Evolutionary conservation across 2,797 vertebrate species (phyloP).

Genomic region (Gadopsis bispinosus): DNA sequence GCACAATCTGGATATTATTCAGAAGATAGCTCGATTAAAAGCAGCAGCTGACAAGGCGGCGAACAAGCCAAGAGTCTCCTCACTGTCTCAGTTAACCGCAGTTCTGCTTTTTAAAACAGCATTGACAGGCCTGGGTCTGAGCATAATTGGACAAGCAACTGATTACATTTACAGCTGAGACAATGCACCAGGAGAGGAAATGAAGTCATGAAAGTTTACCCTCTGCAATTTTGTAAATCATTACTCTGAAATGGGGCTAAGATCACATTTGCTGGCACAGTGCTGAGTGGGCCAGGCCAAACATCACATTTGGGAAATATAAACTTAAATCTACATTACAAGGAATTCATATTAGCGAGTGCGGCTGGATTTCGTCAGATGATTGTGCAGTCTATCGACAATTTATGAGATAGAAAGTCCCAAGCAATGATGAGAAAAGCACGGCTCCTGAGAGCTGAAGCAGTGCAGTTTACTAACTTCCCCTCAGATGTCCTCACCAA

Average conservation of each 20-base stretch:
- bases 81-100: constrained; percentile 60
- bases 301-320: constrained; percentile 75
- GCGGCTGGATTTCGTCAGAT: constrained; percentile 66
- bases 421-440: constrained; percentile 64
- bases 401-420: constrained; percentile 66
- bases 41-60: constrained; percentile 74
- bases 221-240: constrained; percentile 78
- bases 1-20: constrained; percentile 75
- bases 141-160: constrained; percentile 77
- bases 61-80: constrained; percentile 75
- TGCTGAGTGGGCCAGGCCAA: constrained; percentile 61
- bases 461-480: constrained; percentile 57
- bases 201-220: constrained; percentile 84
- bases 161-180: constrained; percentile 85
- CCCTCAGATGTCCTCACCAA: constrained; percentile 57
- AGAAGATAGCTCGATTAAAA: constrained; percentile 75
- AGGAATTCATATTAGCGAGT: constrained; percentile 71
- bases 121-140: constrained; percentile 62
- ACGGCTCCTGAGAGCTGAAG: constrained; percentile 49
- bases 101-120: constrained; percentile 61
- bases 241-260: constrained; percentile 69
- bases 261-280: constrained; percentile 71
- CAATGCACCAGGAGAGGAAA: constrained; percentile 78
- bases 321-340: constrained; percentile 67
- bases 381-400: constrained; percentile 65